Base-by-base conservation (phyloP, 2,113 vertebrate species). In the Sylvia atricapilla region DNA sequence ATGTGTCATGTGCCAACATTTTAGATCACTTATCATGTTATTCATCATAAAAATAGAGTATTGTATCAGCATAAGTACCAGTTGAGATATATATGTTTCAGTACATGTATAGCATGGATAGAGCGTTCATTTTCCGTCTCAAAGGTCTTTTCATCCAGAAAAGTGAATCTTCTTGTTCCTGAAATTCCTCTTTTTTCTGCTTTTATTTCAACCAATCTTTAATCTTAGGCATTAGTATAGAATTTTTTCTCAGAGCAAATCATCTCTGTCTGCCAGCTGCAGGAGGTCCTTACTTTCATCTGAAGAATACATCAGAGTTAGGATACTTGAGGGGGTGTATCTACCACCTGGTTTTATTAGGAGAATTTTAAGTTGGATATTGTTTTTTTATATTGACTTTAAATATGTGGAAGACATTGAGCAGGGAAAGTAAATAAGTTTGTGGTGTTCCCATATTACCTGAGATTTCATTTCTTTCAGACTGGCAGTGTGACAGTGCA, bases 291-390 rank as follows among this genome's bases (percentile, higher is more conserved):
- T 59, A 59, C 13, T 43, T 92, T 63, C 14, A 49, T 33, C 52
- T 76, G 77, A 89, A 41, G 37, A 84, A 68, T 37, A 2, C 8
- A 49, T 43, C 53, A 64, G 39, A 75, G 24, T 47, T 50, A 59
- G 30, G 10, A 67, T n/a, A 47, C 14, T 77, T 0, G 0, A 49
- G 8, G 9, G 60, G 23, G 8, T 39, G 2, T 44, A n/a, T 47
- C 35, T 68, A 39, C 21, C 2, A 5, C 28, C 25, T 77, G 53
- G 22, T 15, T 79, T 14, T 19, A 49, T 41, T 49, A 49, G 15
- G 6, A 72, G 19, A 90, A 84, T 80, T 82, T 41, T 31, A 69
- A 67, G 8, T 30, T 44, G 12, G 8, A 52, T 56, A 41, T 24
- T 64, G n/a, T 81, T 49, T 11, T 11, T 46, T 62, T 15, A n/a